These are phyloP conservation scores for Meteorus cinctellus DNA, from an alignment of 2,888 invertebrate species.

Conservation along the genomic window DNA sequence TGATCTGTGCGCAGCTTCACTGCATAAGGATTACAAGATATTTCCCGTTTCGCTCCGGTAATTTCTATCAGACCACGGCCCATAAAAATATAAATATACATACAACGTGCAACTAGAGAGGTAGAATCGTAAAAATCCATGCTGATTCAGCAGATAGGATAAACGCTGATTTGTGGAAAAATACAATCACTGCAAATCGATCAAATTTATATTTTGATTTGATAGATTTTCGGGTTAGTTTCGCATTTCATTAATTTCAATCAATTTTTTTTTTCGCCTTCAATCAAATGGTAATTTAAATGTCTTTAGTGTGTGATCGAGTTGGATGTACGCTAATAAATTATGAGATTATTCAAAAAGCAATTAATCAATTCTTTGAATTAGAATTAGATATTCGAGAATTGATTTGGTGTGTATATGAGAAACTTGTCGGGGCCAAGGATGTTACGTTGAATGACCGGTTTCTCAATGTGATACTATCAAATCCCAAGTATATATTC, in stretches of 20 bases:
- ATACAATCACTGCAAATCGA: slow-evolving; percentile 19
- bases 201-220: slow-evolving; percentile 20
- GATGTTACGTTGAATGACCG: slow-evolving; percentile 33
- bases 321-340: too few relatives aligned
- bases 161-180: slow-evolving; percentile 39
- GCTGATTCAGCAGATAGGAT: slow-evolving; percentile 41
- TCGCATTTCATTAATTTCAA: neutral
- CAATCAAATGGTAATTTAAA: neutral
- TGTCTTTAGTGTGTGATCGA: neutral
- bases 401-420: neutral
- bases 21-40: slow-evolving; percentile 33
- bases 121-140: slow-evolving; percentile 35
- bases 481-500: slow-evolving; percentile 27
- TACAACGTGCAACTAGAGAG: neutral
- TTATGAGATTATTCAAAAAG: too few relatives aligned
- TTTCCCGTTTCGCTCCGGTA: slow-evolving; percentile 31
- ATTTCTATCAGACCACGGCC: slow-evolving; percentile 32
- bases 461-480: slow-evolving; percentile 31
- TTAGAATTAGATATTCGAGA: too few relatives aligned
- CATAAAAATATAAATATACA: slow-evolving; percentile 22
- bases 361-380: too few relatives aligned
- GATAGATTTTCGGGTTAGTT: neutral
- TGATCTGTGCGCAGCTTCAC: slow-evolving; percentile 7
- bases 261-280: neutral
- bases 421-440: slow-evolving; percentile 23